phyloP scores from a whole-genome alignment of 2,113 vertebrate species.

The Xyrauchen texanus region DNA sequence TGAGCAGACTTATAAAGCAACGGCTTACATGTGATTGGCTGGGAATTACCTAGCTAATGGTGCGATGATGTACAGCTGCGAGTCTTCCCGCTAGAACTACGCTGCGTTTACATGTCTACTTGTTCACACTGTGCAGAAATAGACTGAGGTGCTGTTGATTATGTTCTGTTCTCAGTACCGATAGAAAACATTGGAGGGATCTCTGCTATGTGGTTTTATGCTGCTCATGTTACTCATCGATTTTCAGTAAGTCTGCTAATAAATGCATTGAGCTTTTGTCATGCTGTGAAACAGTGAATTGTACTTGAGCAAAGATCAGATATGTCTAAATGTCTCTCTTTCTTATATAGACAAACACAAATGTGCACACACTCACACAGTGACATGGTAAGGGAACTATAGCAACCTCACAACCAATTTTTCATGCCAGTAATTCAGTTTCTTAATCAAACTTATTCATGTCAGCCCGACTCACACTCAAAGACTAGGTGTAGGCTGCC shows the following conservation, averaged over 20 bases:
- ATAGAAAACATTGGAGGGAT: not conserved
- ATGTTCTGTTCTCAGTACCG: too few relatives aligned
- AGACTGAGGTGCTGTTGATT: not conserved
- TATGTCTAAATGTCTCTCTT: not conserved
- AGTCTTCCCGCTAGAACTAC: too few relatives aligned
- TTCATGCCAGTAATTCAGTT: not conserved
- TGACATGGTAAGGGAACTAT: conserved; percentile 2
- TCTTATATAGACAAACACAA: not conserved
- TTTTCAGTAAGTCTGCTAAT: not conserved
- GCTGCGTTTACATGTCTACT: too few relatives aligned
- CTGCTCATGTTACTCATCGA: not conserved
- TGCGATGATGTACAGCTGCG: too few relatives aligned
- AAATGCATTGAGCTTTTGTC: not conserved
- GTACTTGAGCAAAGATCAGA: not conserved
- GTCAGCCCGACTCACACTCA: not conserved
- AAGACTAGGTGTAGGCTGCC: not conserved
- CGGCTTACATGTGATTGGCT: too few relatives aligned
- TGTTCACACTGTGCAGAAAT: not conserved
- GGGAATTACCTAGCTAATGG: too few relatives aligned
- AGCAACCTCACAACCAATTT: not conserved
- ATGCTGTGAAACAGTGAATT: not conserved
- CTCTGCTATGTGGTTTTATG: not conserved
- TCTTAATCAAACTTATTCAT: not conserved
- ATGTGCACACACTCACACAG: too few relatives aligned
- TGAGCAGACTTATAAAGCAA: too few relatives aligned